phyloP scores from a whole-genome alignment of 2,888 invertebrate species.

The Pristionchus fissidentatus region DNA sequence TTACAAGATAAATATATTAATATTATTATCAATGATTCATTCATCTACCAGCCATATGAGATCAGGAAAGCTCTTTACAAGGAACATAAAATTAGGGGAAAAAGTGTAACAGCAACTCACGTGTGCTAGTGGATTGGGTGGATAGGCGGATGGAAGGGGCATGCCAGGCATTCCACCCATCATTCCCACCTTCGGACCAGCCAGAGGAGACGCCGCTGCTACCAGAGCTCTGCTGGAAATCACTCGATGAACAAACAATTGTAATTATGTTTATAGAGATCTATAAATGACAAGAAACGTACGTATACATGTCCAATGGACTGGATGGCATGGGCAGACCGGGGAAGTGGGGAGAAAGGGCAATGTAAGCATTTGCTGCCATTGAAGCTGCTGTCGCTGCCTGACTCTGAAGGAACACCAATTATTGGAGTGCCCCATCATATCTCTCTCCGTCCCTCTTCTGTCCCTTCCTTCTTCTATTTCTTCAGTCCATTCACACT shows the following conservation, averaged over 20 bases:
- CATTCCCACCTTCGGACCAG: not conserved
- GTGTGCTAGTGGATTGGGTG: constrained; percentile 54
- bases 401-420: not conserved
- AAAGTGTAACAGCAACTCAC: too few relatives aligned
- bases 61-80: too few relatives aligned
- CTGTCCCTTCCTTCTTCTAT: not conserved
- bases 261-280: too few relatives aligned
- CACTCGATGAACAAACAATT: not conserved
- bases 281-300: not conserved
- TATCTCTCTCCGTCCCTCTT: not conserved
- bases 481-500: not conserved
- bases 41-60: not conserved
- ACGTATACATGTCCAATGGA: not conserved
- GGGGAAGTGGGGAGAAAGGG: not conserved
- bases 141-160: constrained; percentile 53
- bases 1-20: too few relatives aligned
- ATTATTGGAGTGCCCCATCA: not conserved
- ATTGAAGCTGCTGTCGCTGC: not conserved
- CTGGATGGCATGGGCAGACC: not conserved
- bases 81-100: too few relatives aligned
- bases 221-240: not conserved
- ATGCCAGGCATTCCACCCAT: not conserved
- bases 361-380: not conserved
- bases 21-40: not conserved
- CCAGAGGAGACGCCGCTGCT: constrained; percentile 20